These are phyloP conservation scores for Xestia rhomboidea DNA, from an alignment of 2,888 invertebrate genomes.

Conservation along the genomic window DNA sequence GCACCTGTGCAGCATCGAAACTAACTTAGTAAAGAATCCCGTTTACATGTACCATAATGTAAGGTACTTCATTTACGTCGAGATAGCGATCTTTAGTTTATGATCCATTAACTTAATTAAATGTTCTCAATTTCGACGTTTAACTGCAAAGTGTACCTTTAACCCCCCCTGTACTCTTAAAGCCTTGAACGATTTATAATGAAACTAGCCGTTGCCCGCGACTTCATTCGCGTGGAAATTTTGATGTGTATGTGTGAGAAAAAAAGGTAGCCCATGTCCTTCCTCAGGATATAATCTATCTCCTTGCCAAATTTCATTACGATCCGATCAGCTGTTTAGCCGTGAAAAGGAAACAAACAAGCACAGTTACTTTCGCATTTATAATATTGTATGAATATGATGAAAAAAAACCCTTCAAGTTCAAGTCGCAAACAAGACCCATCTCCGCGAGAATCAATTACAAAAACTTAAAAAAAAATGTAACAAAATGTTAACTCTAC, in stretches of 20 bases:
- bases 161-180: neutral
- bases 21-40: neutral
- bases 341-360: no score
- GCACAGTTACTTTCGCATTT: no score
- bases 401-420: neutral
- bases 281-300: no score
- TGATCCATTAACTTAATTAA: slow-evolving; percentile 23
- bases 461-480: neutral
- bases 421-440: neutral
- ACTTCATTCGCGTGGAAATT: no score
- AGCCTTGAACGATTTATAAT: neutral
- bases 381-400: no score
- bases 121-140: slow-evolving; percentile 8
- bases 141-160: neutral
- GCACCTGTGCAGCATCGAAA: neutral
- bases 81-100: slow-evolving; percentile 8
- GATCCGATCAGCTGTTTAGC: no score
- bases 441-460: neutral
- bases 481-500: neutral
- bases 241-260: no score
- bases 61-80: neutral
- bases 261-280: no score
- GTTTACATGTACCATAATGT: neutral
- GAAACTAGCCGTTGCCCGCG: no score
- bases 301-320: no score